A percentile compares a stretch with the other conserved stretches of the same genome.
These are phyloP conservation scores for Echiichthys vipera DNA, from an alignment of 2,797 vertebrate species.

Conservation along the genomic window DNA sequence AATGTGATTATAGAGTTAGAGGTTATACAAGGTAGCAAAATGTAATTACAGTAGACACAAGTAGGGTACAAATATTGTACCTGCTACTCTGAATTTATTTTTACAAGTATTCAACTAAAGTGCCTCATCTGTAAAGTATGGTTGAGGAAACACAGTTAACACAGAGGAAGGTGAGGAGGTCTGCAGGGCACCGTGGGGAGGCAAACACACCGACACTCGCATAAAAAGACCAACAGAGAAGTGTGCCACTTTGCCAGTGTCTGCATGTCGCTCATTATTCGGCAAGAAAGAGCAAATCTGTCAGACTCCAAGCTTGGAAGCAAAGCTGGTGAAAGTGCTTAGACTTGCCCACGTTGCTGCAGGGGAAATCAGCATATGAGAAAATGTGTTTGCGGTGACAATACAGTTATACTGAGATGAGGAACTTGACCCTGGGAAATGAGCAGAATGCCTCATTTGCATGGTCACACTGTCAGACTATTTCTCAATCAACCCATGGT, in stretches of 20 bases:
- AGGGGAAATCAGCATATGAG: slow-evolving; percentile 64
- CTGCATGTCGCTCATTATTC: slow-evolving; percentile 51
- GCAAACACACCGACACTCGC: slow-evolving; percentile 22
- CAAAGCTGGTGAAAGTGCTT: slow-evolving; percentile 48
- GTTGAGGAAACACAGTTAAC: not conserved
- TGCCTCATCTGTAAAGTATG: not conserved
- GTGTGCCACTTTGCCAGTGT: slow-evolving; percentile 49
- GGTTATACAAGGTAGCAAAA: slow-evolving; percentile 5
- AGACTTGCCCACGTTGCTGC: slow-evolving; percentile 54
- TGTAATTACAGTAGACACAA: not conserved
- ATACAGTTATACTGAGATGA: slow-evolving; percentile 62
- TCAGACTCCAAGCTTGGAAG: slow-evolving; percentile 50
- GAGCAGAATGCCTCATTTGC: slow-evolving; percentile 55
- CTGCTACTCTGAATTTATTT: not conserved
- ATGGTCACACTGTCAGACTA: slow-evolving; percentile 45
- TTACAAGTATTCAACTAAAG: not conserved
- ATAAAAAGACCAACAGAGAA: slow-evolving; percentile 12
- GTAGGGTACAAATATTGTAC: not conserved
- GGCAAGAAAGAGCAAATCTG: slow-evolving; percentile 39
- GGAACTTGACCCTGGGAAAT: slow-evolving; percentile 82
- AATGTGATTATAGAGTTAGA: not conserved
- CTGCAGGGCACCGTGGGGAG: slow-evolving; percentile 34
- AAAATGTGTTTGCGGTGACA: slow-evolving; percentile 58
- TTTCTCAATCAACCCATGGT: slow-evolving; percentile 27
- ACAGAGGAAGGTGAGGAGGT: slow-evolving; percentile 30